Base-by-base conservation (phyloP, 2,113 vertebrate genomes). In the Chionomys nivalis region DNA sequence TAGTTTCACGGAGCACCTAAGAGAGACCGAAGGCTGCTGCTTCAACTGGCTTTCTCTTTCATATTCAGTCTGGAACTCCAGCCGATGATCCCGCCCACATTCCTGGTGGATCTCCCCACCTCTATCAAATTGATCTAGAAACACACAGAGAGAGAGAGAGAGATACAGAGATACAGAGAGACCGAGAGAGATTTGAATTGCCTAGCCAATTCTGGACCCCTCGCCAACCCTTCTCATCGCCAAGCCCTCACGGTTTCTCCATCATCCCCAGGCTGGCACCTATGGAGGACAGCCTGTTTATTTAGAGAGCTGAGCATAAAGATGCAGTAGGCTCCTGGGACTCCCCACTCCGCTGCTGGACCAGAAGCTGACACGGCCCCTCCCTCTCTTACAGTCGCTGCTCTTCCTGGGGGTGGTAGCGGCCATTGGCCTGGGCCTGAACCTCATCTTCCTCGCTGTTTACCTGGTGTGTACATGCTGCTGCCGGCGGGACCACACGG, bases 401-500 rank as follows among this genome's bases (percentile, higher is more conserved):
- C 98, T 99, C 28, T 99, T 99, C 97, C 98, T 99, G 98, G 99
- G 98, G 79, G 99, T 99, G 68, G 98, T 99, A 97, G 99, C 99
- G 0, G 99, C 99, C 0, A 94, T 99, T 5, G 99, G 99, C 72
- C 98, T 99, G 93, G 99, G 99, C 94, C 98, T 99, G 97, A 99
- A 99, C 98, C 99, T 99, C 73, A 94, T 99, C 76, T 98, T 99
- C 95, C 98, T 99, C 89, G 97, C 97, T 78, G 52, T 99, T 83
- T 99, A 99, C 98, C 98, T 99, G 98, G 98, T 99, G 96, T 99
- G 99, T 65, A 73, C 99, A 55, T 99, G 99, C 98, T 99, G 99
- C 99, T 99, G 99, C 98, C 97, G 95, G 79, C 98, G 66, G 85
- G 97, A 96, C 7, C 96, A 82, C 12, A 98, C 98, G 0, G 98